phyloP scores from a whole-genome alignment of 2,888 invertebrate genomes.

The Ichneumon xanthorius region DNA sequence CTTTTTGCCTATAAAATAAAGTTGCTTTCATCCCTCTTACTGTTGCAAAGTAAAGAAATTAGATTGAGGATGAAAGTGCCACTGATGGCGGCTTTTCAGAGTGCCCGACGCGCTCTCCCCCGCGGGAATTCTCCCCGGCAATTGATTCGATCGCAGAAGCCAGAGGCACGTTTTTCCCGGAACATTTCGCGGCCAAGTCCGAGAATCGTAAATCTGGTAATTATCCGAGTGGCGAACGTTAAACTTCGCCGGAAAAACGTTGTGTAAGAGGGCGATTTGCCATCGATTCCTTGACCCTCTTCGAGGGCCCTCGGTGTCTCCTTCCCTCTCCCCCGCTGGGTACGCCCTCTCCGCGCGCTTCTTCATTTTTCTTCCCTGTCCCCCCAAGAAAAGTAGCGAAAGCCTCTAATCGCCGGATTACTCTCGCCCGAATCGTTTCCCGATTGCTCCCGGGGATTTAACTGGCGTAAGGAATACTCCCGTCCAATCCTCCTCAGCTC shows the following conservation, averaged over 20 bases:
- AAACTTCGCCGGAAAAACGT: neutral
- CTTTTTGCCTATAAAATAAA: slow-evolving; percentile 35
- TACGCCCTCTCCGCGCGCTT: neutral
- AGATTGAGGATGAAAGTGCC: slow-evolving; percentile 44
- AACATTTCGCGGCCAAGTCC: neutral
- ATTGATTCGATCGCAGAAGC: slow-evolving; percentile 14
- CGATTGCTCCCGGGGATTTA: slow-evolving; percentile 54
- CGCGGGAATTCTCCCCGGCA: neutral
- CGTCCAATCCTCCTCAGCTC: neutral
- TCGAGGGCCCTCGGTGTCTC: neutral
- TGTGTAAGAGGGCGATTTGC: slow-evolving; percentile 10
- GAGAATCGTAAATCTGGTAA: slow-evolving; percentile 3
- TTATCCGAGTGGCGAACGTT: neutral
- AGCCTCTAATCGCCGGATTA: slow-evolving; percentile 62
- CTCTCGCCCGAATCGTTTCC: slow-evolving; percentile 57
- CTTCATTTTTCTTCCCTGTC: slow-evolving; percentile 13
- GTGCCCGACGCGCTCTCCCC: neutral
- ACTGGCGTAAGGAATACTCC: slow-evolving; percentile 42
- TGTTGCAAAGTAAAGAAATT: slow-evolving; percentile 46
- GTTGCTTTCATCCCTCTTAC: slow-evolving; percentile 55
- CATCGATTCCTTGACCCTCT: slow-evolving; percentile 14
- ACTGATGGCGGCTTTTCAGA: slow-evolving; percentile 5
- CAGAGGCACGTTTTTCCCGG: neutral
- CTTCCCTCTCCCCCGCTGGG: neutral
- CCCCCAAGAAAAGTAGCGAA: slow-evolving; percentile 26